Conservation (phyloP, 2,113 vertebrate genomes). For the zebrafish (Danio rerio) region DNA sequence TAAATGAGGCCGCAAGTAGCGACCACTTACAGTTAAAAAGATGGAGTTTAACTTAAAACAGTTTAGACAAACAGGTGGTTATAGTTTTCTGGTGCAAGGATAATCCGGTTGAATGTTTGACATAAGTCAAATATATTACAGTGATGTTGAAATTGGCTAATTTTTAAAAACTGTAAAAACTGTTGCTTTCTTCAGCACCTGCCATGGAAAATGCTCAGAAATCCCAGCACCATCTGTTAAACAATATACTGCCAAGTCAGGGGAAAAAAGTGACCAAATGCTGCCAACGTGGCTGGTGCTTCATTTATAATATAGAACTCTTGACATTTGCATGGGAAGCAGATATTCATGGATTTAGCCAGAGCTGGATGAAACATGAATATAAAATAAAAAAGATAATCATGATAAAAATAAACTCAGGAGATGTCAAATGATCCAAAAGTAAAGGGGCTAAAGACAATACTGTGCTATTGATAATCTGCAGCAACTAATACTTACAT, state of each 20-base stretch:
- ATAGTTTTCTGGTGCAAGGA: background rate
- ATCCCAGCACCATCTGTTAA: conserved; percentile 68
- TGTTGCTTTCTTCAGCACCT: conserved; percentile 53
- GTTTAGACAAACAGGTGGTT: background rate
- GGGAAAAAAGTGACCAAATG: conserved; percentile 52
- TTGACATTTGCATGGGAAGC: conserved; percentile 63
- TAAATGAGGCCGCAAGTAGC: too few species aligned
- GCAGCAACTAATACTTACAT: conserved; percentile 42
- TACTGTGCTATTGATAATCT: conserved; percentile 51
- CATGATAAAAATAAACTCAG: conserved; percentile 53
- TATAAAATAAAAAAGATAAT: conserved; percentile 59
- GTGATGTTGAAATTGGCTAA: conserved; percentile 22
- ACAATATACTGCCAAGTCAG: conserved; percentile 65
- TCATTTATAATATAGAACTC: conserved; percentile 69
- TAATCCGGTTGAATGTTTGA: background rate
- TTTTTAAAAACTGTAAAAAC: conserved; percentile 57
- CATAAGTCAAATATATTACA: conserved; percentile 1
- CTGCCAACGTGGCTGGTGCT: conserved; percentile 62
- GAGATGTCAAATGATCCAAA: conserved; percentile 55
- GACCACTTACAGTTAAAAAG: background rate
- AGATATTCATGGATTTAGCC: conserved; percentile 61
- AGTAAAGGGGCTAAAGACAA: conserved; percentile 46
- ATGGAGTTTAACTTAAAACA: background rate
- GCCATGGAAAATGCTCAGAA: conserved; percentile 62
- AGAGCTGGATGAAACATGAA: conserved; percentile 61